Percentiles rank a stretch among this genome's conserved stretches.
These are phyloP conservation scores for Anthonomus grandis DNA, from an alignment of 1,140 invertebrate genomes.

Conservation along the genomic window DNA sequence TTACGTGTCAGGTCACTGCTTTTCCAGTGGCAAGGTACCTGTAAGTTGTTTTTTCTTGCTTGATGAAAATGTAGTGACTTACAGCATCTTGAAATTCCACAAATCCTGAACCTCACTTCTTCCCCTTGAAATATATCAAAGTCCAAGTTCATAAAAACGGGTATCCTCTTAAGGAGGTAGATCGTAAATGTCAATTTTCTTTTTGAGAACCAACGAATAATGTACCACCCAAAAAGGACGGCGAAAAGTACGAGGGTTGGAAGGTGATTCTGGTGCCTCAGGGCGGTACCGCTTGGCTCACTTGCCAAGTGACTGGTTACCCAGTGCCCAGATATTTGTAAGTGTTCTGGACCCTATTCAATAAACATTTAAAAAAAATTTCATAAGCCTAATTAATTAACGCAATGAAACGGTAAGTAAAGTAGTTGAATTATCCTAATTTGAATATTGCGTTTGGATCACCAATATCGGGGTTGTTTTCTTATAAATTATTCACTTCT, in stretches of 20 bases:
- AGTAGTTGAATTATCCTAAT: too few species aligned
- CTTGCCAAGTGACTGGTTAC: conserved; percentile 65
- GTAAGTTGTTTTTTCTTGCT: too few species aligned
- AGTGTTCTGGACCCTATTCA: conserved; percentile 25
- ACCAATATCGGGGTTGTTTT: conserved; percentile 15
- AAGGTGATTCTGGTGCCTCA: conserved; percentile 62
- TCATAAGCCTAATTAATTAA: too few species aligned
- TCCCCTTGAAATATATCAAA: background rate
- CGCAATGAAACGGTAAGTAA: too few species aligned
- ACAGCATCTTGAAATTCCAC: background rate
- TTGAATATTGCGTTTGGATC: conserved; percentile 18
- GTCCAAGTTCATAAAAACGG: too few species aligned
- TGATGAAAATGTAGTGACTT: too few species aligned
- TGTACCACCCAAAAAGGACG: conserved; percentile 57
- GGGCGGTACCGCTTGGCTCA: conserved; percentile 58
- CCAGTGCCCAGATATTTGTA: conserved; percentile 68
- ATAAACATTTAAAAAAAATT: background rate
- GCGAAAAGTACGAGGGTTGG: conserved; percentile 64
- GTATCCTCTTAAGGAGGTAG: background rate
- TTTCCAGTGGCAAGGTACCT: conserved; percentile 66
- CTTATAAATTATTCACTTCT: background rate
- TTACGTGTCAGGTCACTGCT: conserved; percentile 65
- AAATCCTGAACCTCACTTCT: background rate
- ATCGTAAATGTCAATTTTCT: conserved; percentile 2
- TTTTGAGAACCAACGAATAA: conserved; percentile 53